phyloP scores from a whole-genome alignment of 1,140 invertebrate genomes.

The Drosophila rhopaloa region DNA sequence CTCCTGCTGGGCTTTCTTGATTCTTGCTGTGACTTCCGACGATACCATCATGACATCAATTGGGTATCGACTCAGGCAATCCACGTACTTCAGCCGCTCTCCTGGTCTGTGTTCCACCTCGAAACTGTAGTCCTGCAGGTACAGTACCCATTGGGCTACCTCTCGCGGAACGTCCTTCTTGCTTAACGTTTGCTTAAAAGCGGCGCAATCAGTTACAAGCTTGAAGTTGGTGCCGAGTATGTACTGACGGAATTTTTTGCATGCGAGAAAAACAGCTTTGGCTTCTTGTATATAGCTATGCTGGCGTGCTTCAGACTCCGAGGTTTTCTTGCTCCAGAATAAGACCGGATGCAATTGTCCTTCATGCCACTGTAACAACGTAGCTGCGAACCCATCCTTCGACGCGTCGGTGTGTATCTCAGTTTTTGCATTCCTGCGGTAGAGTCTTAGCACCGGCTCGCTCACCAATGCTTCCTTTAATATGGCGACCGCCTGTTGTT shows the following conservation, averaged over 20 bases:
- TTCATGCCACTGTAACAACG: too few relatives aligned
- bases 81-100: too few relatives aligned
- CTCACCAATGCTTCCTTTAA: not conserved
- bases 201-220: not conserved
- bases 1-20: not conserved
- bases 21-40: not conserved
- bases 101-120: not conserved
- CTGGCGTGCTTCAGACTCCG: not conserved
- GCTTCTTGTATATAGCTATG: not conserved
- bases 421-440: not conserved
- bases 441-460: not conserved
- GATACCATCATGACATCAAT: too few relatives aligned
- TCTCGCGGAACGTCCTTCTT: not conserved
- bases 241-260: not conserved
- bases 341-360: not conserved
- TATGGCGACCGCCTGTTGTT: too few relatives aligned
- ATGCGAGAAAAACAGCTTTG: not conserved
- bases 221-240: too few relatives aligned
- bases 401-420: not conserved
- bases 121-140: not conserved
- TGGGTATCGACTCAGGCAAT: too few relatives aligned
- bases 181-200: not conserved
- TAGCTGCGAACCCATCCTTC: not conserved
- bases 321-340: not conserved
- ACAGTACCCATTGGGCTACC: not conserved